Conservation (phyloP, 1,140 invertebrate species). For the Oryzaephilus surinamensis region DNA sequence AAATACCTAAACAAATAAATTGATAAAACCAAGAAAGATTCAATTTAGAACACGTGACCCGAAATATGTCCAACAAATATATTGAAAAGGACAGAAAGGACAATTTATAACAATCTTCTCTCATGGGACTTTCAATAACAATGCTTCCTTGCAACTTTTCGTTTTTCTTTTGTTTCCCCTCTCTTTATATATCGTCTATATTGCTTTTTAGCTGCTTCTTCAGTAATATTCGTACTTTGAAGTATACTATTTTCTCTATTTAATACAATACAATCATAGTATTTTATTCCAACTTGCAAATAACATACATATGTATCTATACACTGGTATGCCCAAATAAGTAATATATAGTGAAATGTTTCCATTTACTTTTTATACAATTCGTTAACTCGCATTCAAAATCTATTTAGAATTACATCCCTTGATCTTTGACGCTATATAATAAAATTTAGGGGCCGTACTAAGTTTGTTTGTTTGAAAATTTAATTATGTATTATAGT, state of each 20-base stretch:
- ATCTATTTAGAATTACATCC: too few relatives aligned
- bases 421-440: too few relatives aligned
- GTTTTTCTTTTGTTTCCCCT: constrained; percentile 13
- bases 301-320: too few relatives aligned
- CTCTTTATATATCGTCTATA: constrained; percentile 20
- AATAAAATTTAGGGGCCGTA: too few relatives aligned
- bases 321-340: too few relatives aligned
- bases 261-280: constrained; percentile 13
- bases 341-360: too few relatives aligned
- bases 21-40: constrained; percentile 19
- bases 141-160: constrained; percentile 21
- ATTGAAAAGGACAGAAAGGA: constrained; percentile 21
- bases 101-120: constrained; percentile 24
- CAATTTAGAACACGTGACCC: constrained; percentile 20
- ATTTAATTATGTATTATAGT: too few relatives aligned
- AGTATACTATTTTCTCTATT: constrained; percentile 16
- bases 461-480: too few relatives aligned
- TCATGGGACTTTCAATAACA: constrained; percentile 21
- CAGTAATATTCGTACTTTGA: constrained; percentile 19
- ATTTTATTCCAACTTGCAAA: too few relatives aligned
- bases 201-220: constrained; percentile 22
- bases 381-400: too few relatives aligned
- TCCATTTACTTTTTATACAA: too few relatives aligned
- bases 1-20: constrained; percentile 18
- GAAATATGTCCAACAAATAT: constrained; percentile 24